Evolutionary conservation across 2,888 invertebrate genomes (phyloP).

Genomic region (Leucophenga montana): DNA sequence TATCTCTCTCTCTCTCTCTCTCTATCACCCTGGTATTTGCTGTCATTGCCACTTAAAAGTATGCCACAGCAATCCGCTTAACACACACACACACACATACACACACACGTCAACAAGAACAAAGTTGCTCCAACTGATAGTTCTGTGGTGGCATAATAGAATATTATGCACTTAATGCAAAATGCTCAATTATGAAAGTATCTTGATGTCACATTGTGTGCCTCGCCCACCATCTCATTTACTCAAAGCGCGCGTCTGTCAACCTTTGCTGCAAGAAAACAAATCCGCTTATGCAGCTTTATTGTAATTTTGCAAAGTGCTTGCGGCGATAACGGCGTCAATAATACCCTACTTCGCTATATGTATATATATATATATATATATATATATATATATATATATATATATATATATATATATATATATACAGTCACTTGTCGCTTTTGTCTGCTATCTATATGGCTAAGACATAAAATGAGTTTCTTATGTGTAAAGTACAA

Average conservation of each 20-base stretch:
- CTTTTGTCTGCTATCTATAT: constrained; percentile 14
- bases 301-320: constrained; percentile 56
- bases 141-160: neutral
- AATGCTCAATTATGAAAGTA: constrained; percentile 18
- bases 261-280: constrained; percentile 11
- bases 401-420: no score
- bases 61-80: neutral
- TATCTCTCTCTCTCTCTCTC: no score
- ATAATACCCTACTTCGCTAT: constrained; percentile 10
- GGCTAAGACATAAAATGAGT: constrained; percentile 28
- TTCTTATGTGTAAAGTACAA: constrained; percentile 5
- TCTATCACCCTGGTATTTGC: no score
- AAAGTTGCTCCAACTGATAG: neutral
- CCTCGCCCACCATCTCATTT: neutral
- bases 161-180: constrained; percentile 25
- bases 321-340: constrained; percentile 41
- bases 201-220: neutral
- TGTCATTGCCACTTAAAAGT: no score
- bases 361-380: no score
- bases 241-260: neutral
- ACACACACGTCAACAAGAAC: neutral
- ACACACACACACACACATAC: neutral
- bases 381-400: no score
- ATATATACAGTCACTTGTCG: no score
- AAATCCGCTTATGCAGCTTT: constrained; percentile 55